Percentiles rank a stretch among this genome's conserved stretches.
Conservation (phyloP, 1,140 invertebrate species). For the Coptotermes formosanus region DNA sequence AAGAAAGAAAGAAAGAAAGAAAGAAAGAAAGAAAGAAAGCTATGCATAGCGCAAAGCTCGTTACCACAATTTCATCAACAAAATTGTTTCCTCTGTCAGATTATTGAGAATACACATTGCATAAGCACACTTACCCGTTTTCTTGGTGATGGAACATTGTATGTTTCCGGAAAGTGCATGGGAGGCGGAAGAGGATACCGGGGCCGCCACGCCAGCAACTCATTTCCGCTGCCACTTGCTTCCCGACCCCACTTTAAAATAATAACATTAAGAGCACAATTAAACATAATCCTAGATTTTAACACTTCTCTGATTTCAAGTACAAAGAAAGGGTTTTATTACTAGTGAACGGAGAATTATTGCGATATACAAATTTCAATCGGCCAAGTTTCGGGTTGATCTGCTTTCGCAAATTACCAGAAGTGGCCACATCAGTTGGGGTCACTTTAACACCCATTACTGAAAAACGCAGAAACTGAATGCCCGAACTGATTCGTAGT, state of each 20-base stretch:
- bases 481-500: background rate
- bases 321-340: background rate
- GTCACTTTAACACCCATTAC: background rate
- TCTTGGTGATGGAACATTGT: background rate
- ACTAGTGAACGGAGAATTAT: background rate
- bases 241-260: background rate
- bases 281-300: background rate
- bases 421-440: background rate
- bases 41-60: no score
- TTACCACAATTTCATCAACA: no score
- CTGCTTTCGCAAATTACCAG: background rate
- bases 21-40: no score
- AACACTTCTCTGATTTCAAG: background rate
- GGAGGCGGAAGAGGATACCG: background rate
- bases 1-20: no score
- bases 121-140: background rate
- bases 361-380: background rate
- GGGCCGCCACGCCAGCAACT: background rate
- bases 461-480: background rate
- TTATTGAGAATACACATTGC: no score
- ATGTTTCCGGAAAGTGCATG: background rate
- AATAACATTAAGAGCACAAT: background rate
- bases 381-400: background rate
- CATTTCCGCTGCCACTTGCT: background rate
- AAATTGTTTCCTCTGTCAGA: no score